A percentile compares a stretch with the other conserved stretches of the same genome.
Evolutionary conservation across 2,797 vertebrate species (phyloP).

Genomic region (Argya squamiceps): DNA sequence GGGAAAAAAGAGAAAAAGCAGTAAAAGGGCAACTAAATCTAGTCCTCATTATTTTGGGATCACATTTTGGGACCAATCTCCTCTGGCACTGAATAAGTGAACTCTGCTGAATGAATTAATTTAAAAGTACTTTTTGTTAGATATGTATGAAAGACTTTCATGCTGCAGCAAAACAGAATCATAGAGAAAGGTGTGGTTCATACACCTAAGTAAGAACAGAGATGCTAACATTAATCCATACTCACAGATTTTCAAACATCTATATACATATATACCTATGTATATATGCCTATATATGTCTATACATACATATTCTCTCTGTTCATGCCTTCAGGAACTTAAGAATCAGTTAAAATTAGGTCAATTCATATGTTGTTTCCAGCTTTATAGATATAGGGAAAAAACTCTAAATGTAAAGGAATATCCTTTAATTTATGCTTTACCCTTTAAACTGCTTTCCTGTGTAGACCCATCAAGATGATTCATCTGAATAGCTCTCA

Average conservation of each 20-base stretch:
- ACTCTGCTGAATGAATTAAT: neutral
- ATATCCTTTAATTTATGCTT: neutral
- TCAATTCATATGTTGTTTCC: neutral
- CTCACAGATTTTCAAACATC: neutral
- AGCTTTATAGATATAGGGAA: neutral
- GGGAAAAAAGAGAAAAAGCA: neutral
- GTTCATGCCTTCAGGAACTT: neutral
- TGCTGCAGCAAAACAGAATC: neutral
- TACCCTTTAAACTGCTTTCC: neutral
- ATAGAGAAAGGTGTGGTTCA: neutral
- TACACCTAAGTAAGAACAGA: neutral
- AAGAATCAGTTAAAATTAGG: neutral
- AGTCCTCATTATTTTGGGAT: slow-evolving; percentile 22
- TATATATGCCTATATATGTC: neutral
- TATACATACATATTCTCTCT: neutral
- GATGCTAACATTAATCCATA: neutral
- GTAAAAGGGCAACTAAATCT: neutral
- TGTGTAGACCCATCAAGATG: neutral
- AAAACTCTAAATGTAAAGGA: neutral
- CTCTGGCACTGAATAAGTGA: neutral
- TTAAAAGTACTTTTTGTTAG: neutral
- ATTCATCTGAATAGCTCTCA: neutral
- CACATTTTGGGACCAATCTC: neutral
- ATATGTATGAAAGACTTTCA: neutral
- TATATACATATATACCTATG: no score